Percentiles rank a stretch among this genome's conserved stretches.
Evolutionary conservation across 2,888 invertebrate species (phyloP).

Genomic region (Euphydryas editha): DNA sequence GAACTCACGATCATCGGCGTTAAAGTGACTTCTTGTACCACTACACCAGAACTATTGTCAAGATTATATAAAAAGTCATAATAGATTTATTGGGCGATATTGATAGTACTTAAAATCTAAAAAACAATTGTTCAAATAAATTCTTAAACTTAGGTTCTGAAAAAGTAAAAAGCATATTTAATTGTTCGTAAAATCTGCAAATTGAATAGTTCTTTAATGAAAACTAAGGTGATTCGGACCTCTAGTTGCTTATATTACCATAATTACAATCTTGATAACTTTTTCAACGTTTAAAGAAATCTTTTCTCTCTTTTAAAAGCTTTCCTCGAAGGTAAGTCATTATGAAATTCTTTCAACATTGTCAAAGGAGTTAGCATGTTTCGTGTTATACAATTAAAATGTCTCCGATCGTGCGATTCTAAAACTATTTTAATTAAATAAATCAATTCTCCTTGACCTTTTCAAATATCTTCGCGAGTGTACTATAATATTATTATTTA

Average conservation of each 20-base stretch:
- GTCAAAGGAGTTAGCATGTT: constrained; percentile 1
- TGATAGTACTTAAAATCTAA: no score
- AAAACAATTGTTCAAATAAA: no score
- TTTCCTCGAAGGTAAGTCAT: background rate
- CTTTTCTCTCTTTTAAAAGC: background rate
- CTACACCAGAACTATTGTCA: no score
- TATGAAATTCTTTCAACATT: constrained; percentile 3
- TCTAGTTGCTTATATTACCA: background rate
- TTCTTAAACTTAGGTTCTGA: no score
- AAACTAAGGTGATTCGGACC: background rate
- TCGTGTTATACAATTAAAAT: constrained; percentile 3
- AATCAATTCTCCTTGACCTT: no score
- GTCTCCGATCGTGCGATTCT: background rate
- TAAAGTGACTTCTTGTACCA: no score
- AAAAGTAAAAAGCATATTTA: background rate
- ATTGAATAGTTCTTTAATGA: background rate
- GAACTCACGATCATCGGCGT: no score
- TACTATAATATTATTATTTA: no score
- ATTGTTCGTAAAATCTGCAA: background rate
- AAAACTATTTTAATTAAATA: background rate
- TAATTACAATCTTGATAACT: constrained; percentile 6
- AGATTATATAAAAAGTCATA: no score
- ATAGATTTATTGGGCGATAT: no score
- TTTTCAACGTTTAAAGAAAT: constrained; percentile 3
- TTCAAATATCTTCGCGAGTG: no score